Base-by-base conservation (phyloP, 2,888 invertebrate genomes). In the Physocephala rufipes region DNA sequence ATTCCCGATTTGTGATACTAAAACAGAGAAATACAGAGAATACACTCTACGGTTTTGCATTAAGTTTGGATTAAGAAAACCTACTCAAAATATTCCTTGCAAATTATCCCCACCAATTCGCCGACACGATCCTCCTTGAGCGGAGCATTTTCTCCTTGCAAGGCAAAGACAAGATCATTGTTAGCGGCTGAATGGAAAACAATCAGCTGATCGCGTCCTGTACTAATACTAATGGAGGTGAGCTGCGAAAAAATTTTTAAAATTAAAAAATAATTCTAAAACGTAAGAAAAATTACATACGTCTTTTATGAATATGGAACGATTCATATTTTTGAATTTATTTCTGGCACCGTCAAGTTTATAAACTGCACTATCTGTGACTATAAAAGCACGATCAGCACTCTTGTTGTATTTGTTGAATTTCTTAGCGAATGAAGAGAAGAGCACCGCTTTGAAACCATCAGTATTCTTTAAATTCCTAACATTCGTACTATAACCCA, bases 161-260 rank as follows among this genome's bases (percentile, higher is more conserved):
- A 88, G 0, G 95, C 93, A 77, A 96, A 89, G 49, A 97, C 95
- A 76, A 97, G 89, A 87, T 98, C 97, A 86, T 97, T 96, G 70
- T 95, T 94, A 19, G 91, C 91, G 65, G 92, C 92, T 63, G 95
- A 91, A 86, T 96, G 96, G 77, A 97, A 89, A 67, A 95, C 92
- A 73, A 95, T 90, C 75, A 98, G 88, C 84, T 97, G 97, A 83
- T 96, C 97, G 71, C 89, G 90, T 4, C 94, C 94, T 43, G 95
- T 93, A 81, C 94, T 95, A 36, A 97, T 90, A 78, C 95, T 95
- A 59, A 97, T 84, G 0, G 94, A 93, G 0, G 94, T 95, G 67
- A 97, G 88, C 92, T 93, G 76, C 51, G 74, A 76, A 2, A 36
- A 36, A 36, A 9, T n/a, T n/a, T n/a, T n/a, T n/a, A n/a, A 36